phyloP scores from a whole-genome alignment of 2,113 vertebrate genomes.

The Plectropomus leopardus region DNA sequence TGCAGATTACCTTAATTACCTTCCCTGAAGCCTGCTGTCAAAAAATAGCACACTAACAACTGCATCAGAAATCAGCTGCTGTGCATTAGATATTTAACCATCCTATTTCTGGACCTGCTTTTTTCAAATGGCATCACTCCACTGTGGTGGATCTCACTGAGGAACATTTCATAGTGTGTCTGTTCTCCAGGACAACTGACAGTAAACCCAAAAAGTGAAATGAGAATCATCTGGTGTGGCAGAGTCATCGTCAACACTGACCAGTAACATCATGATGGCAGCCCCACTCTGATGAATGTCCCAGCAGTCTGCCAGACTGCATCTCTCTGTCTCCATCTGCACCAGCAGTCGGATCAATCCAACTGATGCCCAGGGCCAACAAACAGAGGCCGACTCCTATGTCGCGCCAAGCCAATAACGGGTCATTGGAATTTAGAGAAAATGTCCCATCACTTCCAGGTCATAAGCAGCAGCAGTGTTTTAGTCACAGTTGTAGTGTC shows the following conservation, averaged over 20 bases:
- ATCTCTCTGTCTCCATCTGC: conserved; percentile 35
- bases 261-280: conserved; percentile 40
- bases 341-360: conserved; percentile 37
- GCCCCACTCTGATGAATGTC: conserved; percentile 5
- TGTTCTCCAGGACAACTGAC: conserved; percentile 11
- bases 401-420: conserved; percentile 10
- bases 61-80: conserved; percentile 36
- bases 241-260: conserved; percentile 25
- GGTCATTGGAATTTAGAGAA: conserved; percentile 15
- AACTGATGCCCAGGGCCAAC: conserved; percentile 2
- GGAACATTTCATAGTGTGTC: background rate
- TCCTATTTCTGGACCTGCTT: background rate
- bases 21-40: conserved; percentile 32
- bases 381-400: background rate
- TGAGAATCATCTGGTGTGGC: conserved; percentile 10
- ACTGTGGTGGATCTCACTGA: background rate
- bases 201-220: conserved; percentile 5
- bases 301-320: conserved; percentile 15
- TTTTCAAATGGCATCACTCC: background rate
- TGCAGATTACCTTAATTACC: conserved; percentile 60
- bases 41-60: conserved; percentile 37
- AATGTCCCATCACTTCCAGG: background rate
- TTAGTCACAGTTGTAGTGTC: conserved; percentile 14
- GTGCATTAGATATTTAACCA: background rate
- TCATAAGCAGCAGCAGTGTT: conserved; percentile 8